Evolutionary conservation across 2,888 invertebrate species (phyloP), one percentile per base, ranked within the genome.

Genomic region (Tetropium fuscum): DNA sequence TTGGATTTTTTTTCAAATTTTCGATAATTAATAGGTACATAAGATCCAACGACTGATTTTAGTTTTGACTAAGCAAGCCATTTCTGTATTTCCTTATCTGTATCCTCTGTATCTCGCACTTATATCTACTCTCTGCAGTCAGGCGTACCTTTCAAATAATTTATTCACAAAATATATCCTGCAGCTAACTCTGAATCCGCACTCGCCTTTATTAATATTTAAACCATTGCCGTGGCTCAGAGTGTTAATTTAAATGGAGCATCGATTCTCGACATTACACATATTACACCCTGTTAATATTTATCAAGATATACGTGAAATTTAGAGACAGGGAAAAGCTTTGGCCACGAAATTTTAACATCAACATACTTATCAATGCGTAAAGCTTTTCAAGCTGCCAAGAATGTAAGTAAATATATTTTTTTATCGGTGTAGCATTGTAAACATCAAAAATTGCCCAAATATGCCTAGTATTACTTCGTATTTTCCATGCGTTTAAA

Each of bases 211-310:
- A 65, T 68, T 62, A 66, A 68, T 68, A 68, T 68, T 68, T 66
- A 66, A 68, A 60, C 48, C 48, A 36, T 48, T 48, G 38, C 48
- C 34, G 18, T 60, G 61, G 62, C 56, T 53, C 56, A 58, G 53
- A 58, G 59, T 55, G 63, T 64, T 66, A 63, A 54, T 63, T 56
- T 68, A 60, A 68, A 63, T 63, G 63, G 63, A 53, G 59, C 63
- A 68, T 59, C 62, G 63, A 61, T 68, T 63, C 64, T 44, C 55
- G 58, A 59, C 61, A 64, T 68, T 66, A 59, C 60, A 68, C n/a
- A n/a, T 63, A 64, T 68, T 66, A 59, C 60, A 68, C 62, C 63
- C 63, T 63, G 64, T 64, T 66, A 64, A 64, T 66, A 66, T 68
- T 66, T 64, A 64, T 64, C 53, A 64, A 58, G 57, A 49, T 59